phyloP scores from a whole-genome alignment of 2,888 invertebrate species.

The Alloplasta piceator region DNA sequence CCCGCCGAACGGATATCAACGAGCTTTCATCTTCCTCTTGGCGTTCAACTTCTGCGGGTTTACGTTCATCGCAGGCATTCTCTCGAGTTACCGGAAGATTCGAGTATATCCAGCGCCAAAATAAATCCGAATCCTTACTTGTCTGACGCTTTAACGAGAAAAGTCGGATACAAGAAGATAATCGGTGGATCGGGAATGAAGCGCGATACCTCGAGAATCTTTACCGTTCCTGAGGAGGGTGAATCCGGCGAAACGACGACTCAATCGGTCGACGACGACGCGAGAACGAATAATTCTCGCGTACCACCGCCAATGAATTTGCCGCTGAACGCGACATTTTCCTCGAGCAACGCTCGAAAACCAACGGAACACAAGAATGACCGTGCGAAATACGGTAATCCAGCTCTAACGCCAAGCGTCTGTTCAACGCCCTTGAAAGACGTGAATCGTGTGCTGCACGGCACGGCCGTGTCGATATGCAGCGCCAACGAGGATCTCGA shows the following conservation, averaged over 20 bases:
- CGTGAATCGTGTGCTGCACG: constrained; percentile 88
- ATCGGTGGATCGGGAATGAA: constrained; percentile 87
- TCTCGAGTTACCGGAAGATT: constrained; percentile 56
- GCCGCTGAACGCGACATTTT: constrained; percentile 62
- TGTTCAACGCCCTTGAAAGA: constrained; percentile 92
- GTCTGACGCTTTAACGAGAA: constrained; percentile 42
- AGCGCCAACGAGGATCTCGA: constrained; percentile 84
- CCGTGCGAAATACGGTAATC: constrained; percentile 82
- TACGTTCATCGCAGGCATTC: constrained; percentile 88
- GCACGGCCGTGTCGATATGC: constrained; percentile 90
- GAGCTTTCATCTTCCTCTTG: constrained; percentile 90
- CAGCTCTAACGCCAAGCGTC: constrained; percentile 90
- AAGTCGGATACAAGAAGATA: constrained; percentile 62
- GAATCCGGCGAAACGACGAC: constrained; percentile 74
- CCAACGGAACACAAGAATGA: constrained; percentile 73
- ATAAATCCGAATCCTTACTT: constrained; percentile 35
- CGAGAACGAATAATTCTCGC: constrained; percentile 14
- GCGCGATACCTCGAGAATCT: constrained; percentile 91
- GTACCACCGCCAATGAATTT: constrained; percentile 64
- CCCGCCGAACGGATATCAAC: constrained; percentile 89
- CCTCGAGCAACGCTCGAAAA: constrained; percentile 62
- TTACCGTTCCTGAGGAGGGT: constrained; percentile 93
- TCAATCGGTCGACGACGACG: constrained; percentile 37
- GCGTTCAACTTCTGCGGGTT: constrained; percentile 91
- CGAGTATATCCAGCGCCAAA: constrained; percentile 59